Base-by-base conservation (phyloP, 2,113 vertebrate genomes). In the Gymnorhina tibicen region DNA sequence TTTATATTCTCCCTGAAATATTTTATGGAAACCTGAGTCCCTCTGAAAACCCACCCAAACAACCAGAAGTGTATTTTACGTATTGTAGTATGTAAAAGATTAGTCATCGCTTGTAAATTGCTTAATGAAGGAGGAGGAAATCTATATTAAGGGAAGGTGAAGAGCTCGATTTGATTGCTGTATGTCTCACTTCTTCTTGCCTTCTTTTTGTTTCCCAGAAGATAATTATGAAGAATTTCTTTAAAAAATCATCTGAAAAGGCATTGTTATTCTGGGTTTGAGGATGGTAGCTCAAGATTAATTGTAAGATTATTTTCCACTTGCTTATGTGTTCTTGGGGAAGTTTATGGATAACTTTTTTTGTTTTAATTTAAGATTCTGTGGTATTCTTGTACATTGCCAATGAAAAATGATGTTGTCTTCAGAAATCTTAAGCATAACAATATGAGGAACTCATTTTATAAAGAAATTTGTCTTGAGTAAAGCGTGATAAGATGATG, bases 161-260 rank as follows among this genome's bases (percentile, higher is more conserved):
- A 81, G 83, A 92, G 56, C 95, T 91, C 2, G 3, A 72, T 64
- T 90, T 87, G 21, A 78, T 47, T 91, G 30, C 30, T 80, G 0
- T 77, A 7, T 21, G 4, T 52, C 47, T 75, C 30, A 11, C 35
- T 78, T 68, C 35, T 91, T 95, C 62, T 44, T 83, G 37, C 11
- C 23, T 82, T 39, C 55, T 52, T 82, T 60, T 82, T 63, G 6
- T 18, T 11, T 12, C 80, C 82, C 87, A 91, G 69, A 95, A 95
- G 94, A 96, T 94, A 97, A 93, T 97, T 92, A 64, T 77, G 94
- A 96, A 74, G 55, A 37, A 75, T 91, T 87, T 79, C 18, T 88
- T 83, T 32, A 13, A 96, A 35, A 62, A 39, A 50, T 35, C 24
- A 56, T 74, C 55, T 26, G 30, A 62, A 80, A 59, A 67, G 46